phyloP scores from a whole-genome alignment of 2,797 vertebrate species.

The Chromis chromis region DNA sequence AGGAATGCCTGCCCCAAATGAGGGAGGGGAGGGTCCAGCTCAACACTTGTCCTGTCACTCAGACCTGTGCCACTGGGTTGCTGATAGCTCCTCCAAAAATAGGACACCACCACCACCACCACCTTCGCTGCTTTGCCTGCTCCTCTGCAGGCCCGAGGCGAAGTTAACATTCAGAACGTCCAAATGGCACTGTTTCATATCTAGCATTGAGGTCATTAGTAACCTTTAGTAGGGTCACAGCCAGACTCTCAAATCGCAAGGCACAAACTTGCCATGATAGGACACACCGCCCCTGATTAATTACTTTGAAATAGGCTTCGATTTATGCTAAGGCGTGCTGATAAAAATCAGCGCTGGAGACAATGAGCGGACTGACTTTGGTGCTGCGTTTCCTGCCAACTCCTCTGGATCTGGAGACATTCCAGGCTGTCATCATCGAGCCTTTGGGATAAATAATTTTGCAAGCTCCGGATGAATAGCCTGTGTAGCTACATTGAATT shows the following conservation, averaged over 20 bases:
- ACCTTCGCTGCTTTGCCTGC: constrained; percentile 56
- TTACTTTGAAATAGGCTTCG: not conserved
- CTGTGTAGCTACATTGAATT: constrained; percentile 30
- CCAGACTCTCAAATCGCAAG: constrained; percentile 26
- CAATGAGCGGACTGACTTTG: constrained; percentile 14
- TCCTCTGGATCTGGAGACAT: constrained; percentile 42
- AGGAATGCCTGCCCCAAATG: constrained; percentile 81
- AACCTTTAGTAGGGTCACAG: constrained; percentile 43
- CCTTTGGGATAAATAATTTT: constrained; percentile 41
- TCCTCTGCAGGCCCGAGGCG: constrained; percentile 58
- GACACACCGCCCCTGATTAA: constrained; percentile 15
- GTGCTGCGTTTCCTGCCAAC: constrained; percentile 3
- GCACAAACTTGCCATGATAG: not conserved
- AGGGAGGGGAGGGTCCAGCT: constrained; percentile 74
- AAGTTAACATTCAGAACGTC: constrained; percentile 61
- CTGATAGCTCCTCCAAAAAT: constrained; percentile 85
- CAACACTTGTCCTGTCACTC: constrained; percentile 89
- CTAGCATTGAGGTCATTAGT: constrained; percentile 47
- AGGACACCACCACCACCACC: constrained; percentile 54
- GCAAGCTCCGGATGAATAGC: constrained; percentile 23
- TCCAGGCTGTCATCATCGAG: constrained; percentile 56
- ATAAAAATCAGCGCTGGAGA: constrained; percentile 13
- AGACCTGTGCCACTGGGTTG: constrained; percentile 71
- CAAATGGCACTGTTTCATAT: constrained; percentile 61
- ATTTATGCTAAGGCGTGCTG: constrained; percentile 16